A percentile compares a stretch with the other conserved stretches of the same genome.
These are phyloP conservation scores for Agrochola circellaris DNA, from an alignment of 2,888 invertebrate species.

Conservation along the genomic window DNA sequence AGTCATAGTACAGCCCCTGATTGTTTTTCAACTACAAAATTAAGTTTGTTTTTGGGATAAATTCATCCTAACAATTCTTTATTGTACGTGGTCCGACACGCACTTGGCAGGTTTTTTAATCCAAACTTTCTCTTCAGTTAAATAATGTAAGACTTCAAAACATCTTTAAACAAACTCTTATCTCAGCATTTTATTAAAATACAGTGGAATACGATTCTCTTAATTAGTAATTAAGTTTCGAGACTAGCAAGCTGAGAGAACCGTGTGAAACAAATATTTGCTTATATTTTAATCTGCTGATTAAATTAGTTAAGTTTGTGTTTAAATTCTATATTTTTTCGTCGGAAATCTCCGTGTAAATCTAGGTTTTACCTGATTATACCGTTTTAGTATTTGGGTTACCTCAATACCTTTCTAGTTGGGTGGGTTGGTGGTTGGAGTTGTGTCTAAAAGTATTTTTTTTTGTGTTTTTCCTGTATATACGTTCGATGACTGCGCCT, in stretches of 20 bases:
- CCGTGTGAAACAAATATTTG: conserved; percentile 11
- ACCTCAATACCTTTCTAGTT: not conserved
- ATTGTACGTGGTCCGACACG: no score
- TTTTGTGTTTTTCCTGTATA: not conserved
- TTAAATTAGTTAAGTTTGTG: not conserved
- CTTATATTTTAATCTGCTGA: not conserved
- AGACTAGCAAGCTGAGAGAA: not conserved
- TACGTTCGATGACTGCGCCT: not conserved
- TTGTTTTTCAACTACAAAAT: no score
- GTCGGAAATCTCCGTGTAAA: not conserved
- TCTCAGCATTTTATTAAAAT: not conserved
- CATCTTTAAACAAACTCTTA: not conserved
- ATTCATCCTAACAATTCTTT: no score
- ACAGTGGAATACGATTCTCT: not conserved
- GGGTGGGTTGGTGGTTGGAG: no score
- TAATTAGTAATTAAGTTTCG: conserved; percentile 15
- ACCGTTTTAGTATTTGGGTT: not conserved
- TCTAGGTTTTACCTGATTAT: not conserved
- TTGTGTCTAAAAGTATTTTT: not conserved
- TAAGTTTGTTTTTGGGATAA: no score
- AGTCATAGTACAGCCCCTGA: no score
- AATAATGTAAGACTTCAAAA: not conserved
- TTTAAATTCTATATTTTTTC: not conserved
- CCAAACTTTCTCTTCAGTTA: not conserved
- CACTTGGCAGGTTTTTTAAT: not conserved